Base-by-base conservation (phyloP, 2,113 vertebrate species). In the Tychaedon coryphoeus region DNA sequence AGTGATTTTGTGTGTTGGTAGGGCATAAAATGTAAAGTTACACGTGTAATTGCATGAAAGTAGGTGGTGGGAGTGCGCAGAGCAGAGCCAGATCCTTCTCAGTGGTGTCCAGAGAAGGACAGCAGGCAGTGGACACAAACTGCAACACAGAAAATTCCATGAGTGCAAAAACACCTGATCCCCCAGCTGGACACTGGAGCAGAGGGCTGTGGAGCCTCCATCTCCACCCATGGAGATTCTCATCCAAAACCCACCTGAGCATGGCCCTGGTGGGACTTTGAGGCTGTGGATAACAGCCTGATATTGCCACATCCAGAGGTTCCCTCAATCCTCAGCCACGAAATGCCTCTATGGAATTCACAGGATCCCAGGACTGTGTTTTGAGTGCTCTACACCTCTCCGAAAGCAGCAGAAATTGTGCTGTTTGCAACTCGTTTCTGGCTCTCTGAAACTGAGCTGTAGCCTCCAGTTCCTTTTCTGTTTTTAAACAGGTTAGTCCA, bases 231-330 rank as follows among this genome's bases (percentile, higher is more conserved):
- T 5, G 11, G 12, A 50, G 14, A 23, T 53, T 53, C 28, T 36
- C 33, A 29, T 2, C 53, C 8, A 36, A 45, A 88, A 36, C 14
- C 3, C 2, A 0, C 9, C 38, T 17, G 34, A 56, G 14, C 22
- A 25, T 0, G 0, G 10, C 14, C 12, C 34, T 47, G 9, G 8
- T 16, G 42, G 25, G n/a, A 23, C 18, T 16, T 0, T 26, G 34
- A 14, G n/a, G 3, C 9, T 47, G 29, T 47, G 25, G 14, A 13
- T 18, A 31, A 8, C 7, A n/a, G 29, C 13, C 53, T 58, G 36
- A 74, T 69, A 8, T 34, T 26, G 25, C 8, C 5, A 36, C 42
- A 14, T 14, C 20, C 40, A 71, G 57, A 50, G 26, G 6, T 13
- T 14, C 12, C 15, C 51, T 40, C 34, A 25, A 36, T 22, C 45